Evolutionary conservation across 2,888 invertebrate species (phyloP), one percentile per base, ranked within the genome.

Genomic region (Yponomeuta evonymella): DNA sequence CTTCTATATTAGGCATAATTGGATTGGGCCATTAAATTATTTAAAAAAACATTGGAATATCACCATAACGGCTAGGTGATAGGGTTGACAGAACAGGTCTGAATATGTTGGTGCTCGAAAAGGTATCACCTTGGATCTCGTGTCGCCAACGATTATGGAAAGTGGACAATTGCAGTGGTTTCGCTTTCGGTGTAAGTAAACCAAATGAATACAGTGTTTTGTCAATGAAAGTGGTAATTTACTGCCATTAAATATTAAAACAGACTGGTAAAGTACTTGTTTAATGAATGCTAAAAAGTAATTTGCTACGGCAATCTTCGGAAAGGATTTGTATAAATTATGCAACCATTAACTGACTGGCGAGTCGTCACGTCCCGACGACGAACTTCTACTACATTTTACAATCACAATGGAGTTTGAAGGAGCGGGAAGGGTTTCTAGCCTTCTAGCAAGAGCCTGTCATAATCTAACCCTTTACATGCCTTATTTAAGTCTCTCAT

Each of bases 121-220:
- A 65, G 65, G 65, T 65, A 65, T 65, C 65, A 65, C 65, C 65
- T 65, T 30, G 33, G 65, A 65, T 29, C 51, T 58, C 51, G 51
- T 58, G 51, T 58, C 15, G 51, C 51, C 65, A 65, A 67, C 48
- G 23, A n/a, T 43, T 67, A 67, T 67, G 43, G 67, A 67, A 67
- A 67, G 67, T 67, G 67, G 67, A 67, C 23, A 43, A 67, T 67
- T 23, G 36, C 36, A 43, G 36, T 67, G 48, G 36, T 67, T 67
- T 67, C 67, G 67, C 67, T 67, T 67, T 67, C 67, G 65, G 65
- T 64, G 64, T 65, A 65, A 65, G 29, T 33, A 30, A 29, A 64
- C 64, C 30, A 33, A 33, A 65, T 65, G 65, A 65, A 65, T 29
- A 33, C 11, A 30, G 65, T 11, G 65, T 65, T 29, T 33, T 65